These are phyloP conservation scores for Chelonia mydas DNA, from an alignment of 2,797 vertebrate species.

Conservation along the genomic window DNA sequence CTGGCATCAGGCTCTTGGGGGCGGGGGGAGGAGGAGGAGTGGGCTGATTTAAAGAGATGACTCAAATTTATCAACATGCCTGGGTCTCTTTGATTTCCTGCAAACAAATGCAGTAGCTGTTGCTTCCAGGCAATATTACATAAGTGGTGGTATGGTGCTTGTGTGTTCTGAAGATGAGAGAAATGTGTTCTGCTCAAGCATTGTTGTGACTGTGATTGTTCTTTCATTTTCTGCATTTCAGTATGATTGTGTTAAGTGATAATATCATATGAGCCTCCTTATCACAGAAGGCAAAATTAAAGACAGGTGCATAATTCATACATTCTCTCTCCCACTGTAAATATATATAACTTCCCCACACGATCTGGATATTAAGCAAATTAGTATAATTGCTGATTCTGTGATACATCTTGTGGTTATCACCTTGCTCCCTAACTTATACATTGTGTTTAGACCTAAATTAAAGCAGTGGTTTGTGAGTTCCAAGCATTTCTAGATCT, in stretches of 20 bases:
- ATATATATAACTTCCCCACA: not conserved
- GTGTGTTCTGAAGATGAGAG: not conserved
- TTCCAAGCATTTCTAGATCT: not conserved
- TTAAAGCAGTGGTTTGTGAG: not conserved
- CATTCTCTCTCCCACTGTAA: not conserved
- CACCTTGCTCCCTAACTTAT: not conserved
- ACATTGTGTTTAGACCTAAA: not conserved
- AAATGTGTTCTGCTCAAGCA: not conserved
- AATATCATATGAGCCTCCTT: not conserved
- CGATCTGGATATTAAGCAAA: not conserved
- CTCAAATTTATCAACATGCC: not conserved
- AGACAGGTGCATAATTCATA: accelerated
- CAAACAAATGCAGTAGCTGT: not conserved
- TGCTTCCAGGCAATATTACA: not conserved
- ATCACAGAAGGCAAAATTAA: not conserved
- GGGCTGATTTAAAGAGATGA: not conserved
- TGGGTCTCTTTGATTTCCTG: not conserved
- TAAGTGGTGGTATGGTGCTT: not conserved
- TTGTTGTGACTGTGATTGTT: not conserved
- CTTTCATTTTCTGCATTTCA: not conserved
- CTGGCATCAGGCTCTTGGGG: not conserved
- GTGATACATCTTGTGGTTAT: not conserved
- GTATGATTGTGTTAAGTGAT: not conserved
- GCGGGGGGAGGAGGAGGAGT: accelerated
- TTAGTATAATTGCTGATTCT: not conserved